Conservation (phyloP, 2,888 invertebrate species). For the Gandaritis pyraliata region DNA sequence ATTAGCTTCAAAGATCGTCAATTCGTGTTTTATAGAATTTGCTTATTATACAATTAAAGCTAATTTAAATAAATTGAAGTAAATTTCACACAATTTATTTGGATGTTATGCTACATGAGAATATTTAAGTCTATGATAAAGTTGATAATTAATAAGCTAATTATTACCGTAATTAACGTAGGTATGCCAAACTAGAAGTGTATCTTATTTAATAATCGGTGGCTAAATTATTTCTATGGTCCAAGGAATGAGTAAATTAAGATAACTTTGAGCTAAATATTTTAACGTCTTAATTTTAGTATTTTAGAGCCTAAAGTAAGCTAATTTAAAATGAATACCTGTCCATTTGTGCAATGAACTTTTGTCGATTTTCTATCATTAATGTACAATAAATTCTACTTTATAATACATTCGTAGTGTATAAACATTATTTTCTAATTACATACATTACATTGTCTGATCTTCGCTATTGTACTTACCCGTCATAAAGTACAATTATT, state of each 20-base stretch:
- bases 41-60: conserved; percentile 23
- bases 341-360: conserved; percentile 55
- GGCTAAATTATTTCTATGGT: conserved; percentile 59
- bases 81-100: conserved; percentile 76
- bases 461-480: conserved; percentile 68
- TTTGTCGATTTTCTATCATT: conserved; percentile 63
- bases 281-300: conserved; percentile 69
- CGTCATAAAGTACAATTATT: conserved; percentile 66
- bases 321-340: conserved; percentile 53
- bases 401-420: conserved; percentile 71
- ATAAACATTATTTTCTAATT: conserved; percentile 71
- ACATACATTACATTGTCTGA: conserved; percentile 67
- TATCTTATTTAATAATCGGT: conserved; percentile 62
- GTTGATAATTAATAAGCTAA: conserved; percentile 41
- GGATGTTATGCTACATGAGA: conserved; percentile 68
- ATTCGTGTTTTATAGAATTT: conserved; percentile 12
- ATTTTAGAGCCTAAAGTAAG: conserved; percentile 58
- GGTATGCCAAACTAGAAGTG: conserved; percentile 61
- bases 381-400: conserved; percentile 75
- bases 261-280: conserved; percentile 58
- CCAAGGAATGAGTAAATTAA: conserved; percentile 58
- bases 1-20: conserved; percentile 2
- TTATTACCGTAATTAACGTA: conserved; percentile 48
- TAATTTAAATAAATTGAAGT: conserved; percentile 68
- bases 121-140: conserved; percentile 61